Percentiles rank a stretch among this genome's conserved stretches.
Conservation (phyloP, 1,140 invertebrate genomes). For the Plutomurus gul region DNA sequence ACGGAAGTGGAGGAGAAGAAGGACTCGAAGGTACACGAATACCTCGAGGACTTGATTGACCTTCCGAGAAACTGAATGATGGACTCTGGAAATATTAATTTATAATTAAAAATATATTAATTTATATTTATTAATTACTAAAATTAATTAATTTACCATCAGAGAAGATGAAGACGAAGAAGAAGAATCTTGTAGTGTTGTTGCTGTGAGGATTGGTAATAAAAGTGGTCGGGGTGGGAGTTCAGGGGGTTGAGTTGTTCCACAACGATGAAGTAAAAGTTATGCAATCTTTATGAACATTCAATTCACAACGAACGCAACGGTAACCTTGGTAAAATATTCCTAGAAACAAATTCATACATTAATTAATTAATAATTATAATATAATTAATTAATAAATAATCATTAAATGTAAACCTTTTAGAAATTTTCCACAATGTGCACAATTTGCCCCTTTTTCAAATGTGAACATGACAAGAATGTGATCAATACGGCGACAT, state of each 20-base stretch:
- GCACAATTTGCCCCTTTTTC: slow-evolving; percentile 77
- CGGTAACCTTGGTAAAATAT: slow-evolving; percentile 70
- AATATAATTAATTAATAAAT: too few species aligned
- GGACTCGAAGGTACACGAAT: slow-evolving; percentile 33
- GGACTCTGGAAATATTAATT: slow-evolving; percentile 8
- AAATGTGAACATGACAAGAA: slow-evolving; percentile 83
- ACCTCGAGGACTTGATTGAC: not conserved
- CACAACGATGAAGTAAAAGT: slow-evolving; percentile 43
- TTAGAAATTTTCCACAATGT: slow-evolving; percentile 83
- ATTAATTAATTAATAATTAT: not conserved
- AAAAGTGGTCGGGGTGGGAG: slow-evolving; percentile 52
- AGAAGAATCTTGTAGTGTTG: slow-evolving; percentile 24
- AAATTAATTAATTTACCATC: too few species aligned
- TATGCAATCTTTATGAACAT: slow-evolving; percentile 48
- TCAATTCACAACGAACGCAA: slow-evolving; percentile 62
- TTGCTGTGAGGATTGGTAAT: slow-evolving; percentile 36
- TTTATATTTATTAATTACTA: too few species aligned
- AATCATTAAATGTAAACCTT: slow-evolving; percentile 60
- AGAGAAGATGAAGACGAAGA: too few species aligned
- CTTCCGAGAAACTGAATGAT: not conserved
- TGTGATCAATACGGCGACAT: slow-evolving; percentile 74
- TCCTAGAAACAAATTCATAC: slow-evolving; percentile 56
- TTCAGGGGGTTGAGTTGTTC: slow-evolving; percentile 51
- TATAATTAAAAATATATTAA: not conserved
- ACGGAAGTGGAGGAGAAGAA: slow-evolving; percentile 44